Evolutionary conservation across 2,888 invertebrate genomes (phyloP).

Genomic region (Agrochola lota): DNA sequence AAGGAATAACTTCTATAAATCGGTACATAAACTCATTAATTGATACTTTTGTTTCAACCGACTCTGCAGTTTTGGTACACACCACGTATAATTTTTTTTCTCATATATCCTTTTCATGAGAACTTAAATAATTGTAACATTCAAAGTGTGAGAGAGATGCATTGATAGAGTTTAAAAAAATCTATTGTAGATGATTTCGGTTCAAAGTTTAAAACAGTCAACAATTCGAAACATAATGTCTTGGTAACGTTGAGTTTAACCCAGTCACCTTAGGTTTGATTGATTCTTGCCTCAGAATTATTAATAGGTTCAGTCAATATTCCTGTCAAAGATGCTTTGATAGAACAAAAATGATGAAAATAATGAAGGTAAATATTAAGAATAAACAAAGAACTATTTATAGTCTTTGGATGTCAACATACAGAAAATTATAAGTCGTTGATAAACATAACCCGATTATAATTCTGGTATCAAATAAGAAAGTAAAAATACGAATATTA

Average conservation of each 20-base stretch:
- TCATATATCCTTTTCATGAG: neutral
- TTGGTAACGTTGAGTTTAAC: conserved; percentile 6
- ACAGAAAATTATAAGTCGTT: neutral
- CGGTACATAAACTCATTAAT: conserved; percentile 52
- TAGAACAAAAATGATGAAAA: neutral
- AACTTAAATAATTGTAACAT: conserved; percentile 2
- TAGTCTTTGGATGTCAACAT: neutral
- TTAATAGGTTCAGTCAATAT: neutral
- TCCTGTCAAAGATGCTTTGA: neutral
- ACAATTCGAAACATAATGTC: conserved; percentile 3
- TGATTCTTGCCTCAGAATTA: neutral
- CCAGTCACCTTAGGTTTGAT: conserved; percentile 5
- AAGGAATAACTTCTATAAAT: conserved; percentile 33
- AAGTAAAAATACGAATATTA: conserved; percentile 28
- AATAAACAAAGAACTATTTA: neutral
- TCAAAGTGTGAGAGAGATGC: conserved; percentile 9
- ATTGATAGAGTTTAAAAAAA: conserved; percentile 3
- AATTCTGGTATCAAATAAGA: neutral
- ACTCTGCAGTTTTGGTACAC: conserved; percentile 49
- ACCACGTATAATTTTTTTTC: too few relatives aligned
- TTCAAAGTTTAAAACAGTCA: conserved; percentile 15
- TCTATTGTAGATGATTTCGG: neutral
- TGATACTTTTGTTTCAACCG: conserved; percentile 32
- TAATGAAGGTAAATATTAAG: neutral
- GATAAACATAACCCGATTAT: neutral